Base-by-base conservation (phyloP, 2,888 invertebrate genomes). In the Venusia cambrica region DNA sequence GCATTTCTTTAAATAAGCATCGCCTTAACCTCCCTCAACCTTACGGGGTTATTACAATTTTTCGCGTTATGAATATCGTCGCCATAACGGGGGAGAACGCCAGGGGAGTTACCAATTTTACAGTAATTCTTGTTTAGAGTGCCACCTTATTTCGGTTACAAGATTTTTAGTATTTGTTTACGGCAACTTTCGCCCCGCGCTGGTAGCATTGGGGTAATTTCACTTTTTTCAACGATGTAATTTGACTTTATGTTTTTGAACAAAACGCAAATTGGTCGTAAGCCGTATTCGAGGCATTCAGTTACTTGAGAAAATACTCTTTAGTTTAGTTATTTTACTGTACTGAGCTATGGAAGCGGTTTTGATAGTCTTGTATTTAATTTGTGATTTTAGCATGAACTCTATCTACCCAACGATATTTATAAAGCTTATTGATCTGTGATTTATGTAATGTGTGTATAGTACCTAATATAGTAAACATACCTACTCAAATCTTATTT, bases 81-180 rank as follows among this genome's bases (percentile, higher is more conserved):
- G 73, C n/a, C n/a, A n/a, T 66, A 58, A 62, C 58, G 60, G 62
- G 66, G 64, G 51, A 56, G 52, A 67, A 62, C 68, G 57, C 54
- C 22, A 18, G 24, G 39, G 39, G 35, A 40, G 21, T 11, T 20
- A 35, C 39, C 85, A 81, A 85, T 84, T 84, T 73, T 73, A 78
- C 79, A 83, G 83, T 84, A 87, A 84, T 85, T 84, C 85, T 80
- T 85, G 78, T 85, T 87, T 85, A 85, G 83, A 84, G 75, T 78
- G 73, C 73, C 76, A 65, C 75, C 81, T 80, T 83, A 77, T 84
- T 84, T 80, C 74, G 79, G 73, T 81, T 81, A 84, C 85, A 83
- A 80, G 81, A 79, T 81, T 83, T 81, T 84, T 84, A 84, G 79
- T 81, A 84, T 84, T 84, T 83, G 83, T 83, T 85, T 84, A 84